Base-by-base conservation (phyloP, 2,888 invertebrate genomes). In the Lycia hirtaria region DNA sequence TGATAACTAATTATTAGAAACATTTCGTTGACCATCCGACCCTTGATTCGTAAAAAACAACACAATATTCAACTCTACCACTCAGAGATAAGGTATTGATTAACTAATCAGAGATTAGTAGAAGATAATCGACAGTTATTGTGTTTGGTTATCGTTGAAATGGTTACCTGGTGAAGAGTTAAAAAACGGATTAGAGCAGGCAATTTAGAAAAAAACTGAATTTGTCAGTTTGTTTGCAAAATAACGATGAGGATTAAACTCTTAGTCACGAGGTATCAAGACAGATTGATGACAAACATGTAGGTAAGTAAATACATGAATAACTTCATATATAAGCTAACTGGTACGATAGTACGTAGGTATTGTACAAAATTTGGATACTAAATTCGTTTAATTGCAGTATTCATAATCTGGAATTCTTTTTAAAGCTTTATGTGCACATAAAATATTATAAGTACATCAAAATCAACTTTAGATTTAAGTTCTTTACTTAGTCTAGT, bases 1-100 rank as follows among this genome's bases (percentile, higher is more conserved):
- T 87, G 88, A 87, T 87, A 87, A 87, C 86, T 88, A 88, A 88
- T 88, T 87, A 88, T 87, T 87, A 81, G 87, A 87, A 87, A 88
- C 87, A 88, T 87, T 85, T 85, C 78, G 83, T 81, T 84, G 85
- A 85, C 83, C 82, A 78, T 74, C 77, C 83, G 80, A 82, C 80
- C 80, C 75, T 67, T 78, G 64, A 64, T 74, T 68, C 22, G 17
- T 33, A 53, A 75, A 69, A 50, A 30, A 44, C 20, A 19, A 14
- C 9, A 28, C 22, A n/a, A 62, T 58, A 55, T 28, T 52, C 17
- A 51, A 55, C 44, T 58, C 59, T 65, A 58, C 10, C 2, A 9
- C 47, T 15, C 45, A 6, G 26, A 7, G n/a, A 53, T 60, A 67
- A 47, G 56, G 55, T 40, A 5, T 22, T 38, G 47, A 9, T 19